Base-by-base conservation (phyloP, 2,113 vertebrate species). In the Nettapus auritus region DNA sequence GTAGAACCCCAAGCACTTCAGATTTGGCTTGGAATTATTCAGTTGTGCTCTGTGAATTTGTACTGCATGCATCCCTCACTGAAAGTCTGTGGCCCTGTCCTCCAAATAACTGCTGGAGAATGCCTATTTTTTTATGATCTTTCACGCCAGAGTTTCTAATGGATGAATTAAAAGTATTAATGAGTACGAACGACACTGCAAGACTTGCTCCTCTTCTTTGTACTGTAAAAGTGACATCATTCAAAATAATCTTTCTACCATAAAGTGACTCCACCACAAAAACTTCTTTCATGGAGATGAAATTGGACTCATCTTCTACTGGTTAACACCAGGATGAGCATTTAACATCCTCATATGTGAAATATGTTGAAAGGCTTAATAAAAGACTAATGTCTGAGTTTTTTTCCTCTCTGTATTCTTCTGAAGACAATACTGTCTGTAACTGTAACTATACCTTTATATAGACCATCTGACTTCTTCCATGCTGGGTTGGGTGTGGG, bases 111-210 rank as follows among this genome's bases (percentile, higher is more conserved):
- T 42, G 36, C 16, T 31, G 42, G 5, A 36, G 19, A 64, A 40
- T 23, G 21, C 5, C 20, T 57, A 31, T 21, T 90, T 90, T 59
- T 14, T 38, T 44, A 7, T 36, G 20, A 34, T 33, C 34, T 50
- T 83, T 48, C 38, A 69, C 25, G 25, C 29, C n/a, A 20, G 11
- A 85, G 5, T 52, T 17, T 50, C 36, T 62, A 36, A 36, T 3
- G 9, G 34, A 74, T 29, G 18, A 33, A 73, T 60, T 76, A 56
- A 62, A 79, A 78, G 21, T 22, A 42, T 25, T 17, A 18, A 5
- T n/a, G 29, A 28, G 12, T 73, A 17, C 0, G 0, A 57, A 42
- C 34, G 10, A 57, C 13, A 7, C 20, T n/a, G 13, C 36, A n/a
- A 3, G 1, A 42, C 26, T 79, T 80, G 6, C 11, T 33, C 8